Conservation (phyloP, 2,113 vertebrate species). For the Cheirogaleus medius region DNA sequence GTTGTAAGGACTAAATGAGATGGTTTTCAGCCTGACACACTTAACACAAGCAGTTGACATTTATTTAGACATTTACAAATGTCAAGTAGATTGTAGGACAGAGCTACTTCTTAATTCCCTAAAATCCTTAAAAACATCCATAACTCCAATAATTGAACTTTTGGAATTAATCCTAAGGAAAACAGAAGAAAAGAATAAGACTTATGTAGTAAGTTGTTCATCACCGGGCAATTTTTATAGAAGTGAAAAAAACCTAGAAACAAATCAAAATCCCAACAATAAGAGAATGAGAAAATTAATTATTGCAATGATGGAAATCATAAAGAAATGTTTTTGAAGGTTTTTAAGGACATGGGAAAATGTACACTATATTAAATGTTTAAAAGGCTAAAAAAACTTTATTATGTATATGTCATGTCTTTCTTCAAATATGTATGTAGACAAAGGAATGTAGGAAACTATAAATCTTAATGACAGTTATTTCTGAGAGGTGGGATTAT, state of each 20-base stretch:
- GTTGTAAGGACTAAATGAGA: neutral
- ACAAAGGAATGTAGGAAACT: constrained; percentile 54
- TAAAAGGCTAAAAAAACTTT: constrained; percentile 20
- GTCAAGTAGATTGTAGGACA: neutral
- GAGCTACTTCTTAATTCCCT: neutral
- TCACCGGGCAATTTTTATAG: neutral
- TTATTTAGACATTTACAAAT: neutral
- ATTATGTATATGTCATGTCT: constrained; percentile 12
- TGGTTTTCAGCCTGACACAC: neutral
- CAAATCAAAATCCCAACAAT: neutral
- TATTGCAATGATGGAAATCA: constrained; percentile 30
- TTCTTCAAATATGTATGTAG: constrained; percentile 43
- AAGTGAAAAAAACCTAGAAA: constrained; percentile 20
- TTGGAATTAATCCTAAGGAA: neutral
- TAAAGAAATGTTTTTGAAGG: constrained; percentile 42
- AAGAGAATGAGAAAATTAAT: constrained; percentile 28
- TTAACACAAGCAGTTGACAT: neutral
- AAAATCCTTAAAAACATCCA: neutral
- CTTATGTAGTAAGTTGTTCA: neutral
- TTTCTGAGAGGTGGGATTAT: constrained; percentile 43
- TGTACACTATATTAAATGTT: neutral
- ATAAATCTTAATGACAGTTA: constrained; percentile 72
- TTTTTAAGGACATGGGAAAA: constrained; percentile 58
- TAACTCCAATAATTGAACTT: neutral
- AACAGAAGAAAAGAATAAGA: neutral